Evolutionary conservation across 2,888 invertebrate genomes (phyloP).

Genomic region (Pollenia amentaria): DNA sequence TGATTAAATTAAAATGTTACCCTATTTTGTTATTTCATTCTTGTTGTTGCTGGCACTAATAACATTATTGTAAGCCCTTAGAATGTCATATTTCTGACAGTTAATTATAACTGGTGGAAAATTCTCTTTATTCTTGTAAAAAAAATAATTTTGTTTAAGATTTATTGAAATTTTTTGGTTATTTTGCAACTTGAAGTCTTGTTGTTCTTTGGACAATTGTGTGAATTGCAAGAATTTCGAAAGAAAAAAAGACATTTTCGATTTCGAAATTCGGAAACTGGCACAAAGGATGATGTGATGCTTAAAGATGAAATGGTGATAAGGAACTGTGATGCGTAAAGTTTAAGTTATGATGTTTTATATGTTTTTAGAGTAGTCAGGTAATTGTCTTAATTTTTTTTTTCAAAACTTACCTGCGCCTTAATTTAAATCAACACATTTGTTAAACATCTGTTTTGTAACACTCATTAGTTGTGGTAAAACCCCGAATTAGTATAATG

Average conservation of each 20-base stretch:
- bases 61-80: constrained; percentile 28
- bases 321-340: not conserved
- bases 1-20: too few species aligned
- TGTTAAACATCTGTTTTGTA: not conserved
- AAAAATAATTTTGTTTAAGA: constrained; percentile 10
- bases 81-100: constrained; percentile 36
- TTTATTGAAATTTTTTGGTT: constrained; percentile 4
- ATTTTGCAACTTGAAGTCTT: constrained; percentile 4
- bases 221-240: constrained; percentile 41
- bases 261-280: not conserved
- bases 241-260: constrained; percentile 27
- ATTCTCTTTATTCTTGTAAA: constrained; percentile 22
- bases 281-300: not conserved
- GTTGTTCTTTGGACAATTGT: constrained; percentile 29
- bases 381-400: not conserved
- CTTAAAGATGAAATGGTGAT: not conserved
- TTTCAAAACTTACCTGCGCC: not conserved
- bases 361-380: not conserved
- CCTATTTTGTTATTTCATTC: not conserved
- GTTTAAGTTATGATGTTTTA: not conserved
- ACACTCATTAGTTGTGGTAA: not conserved
- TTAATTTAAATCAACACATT: not conserved
- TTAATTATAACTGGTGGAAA: constrained; percentile 15
- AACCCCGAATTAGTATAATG: constrained; percentile 24
- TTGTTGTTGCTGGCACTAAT: not conserved